A percentile compares a stretch with the other conserved stretches of the same genome.
Evolutionary conservation across 2,797 vertebrate species (phyloP).

Genomic region (Rhadinocentrus ornatus): DNA sequence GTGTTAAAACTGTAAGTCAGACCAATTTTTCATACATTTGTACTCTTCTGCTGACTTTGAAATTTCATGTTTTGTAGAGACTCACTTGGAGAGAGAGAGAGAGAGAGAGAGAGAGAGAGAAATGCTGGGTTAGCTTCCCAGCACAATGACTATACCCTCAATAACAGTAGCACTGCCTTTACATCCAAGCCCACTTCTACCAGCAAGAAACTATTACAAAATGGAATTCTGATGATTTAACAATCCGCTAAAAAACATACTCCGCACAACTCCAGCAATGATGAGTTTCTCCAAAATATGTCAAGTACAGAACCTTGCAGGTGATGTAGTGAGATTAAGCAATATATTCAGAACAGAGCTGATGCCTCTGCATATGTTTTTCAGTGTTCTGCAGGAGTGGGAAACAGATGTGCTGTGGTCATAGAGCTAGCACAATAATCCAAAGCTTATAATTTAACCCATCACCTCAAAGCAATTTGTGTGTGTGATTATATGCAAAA

Average conservation of each 20-base stretch:
- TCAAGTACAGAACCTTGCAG: slow-evolving; percentile 21
- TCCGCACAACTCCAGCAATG: slow-evolving; percentile 8
- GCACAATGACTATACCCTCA: slow-evolving; percentile 48
- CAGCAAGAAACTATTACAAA: slow-evolving; percentile 43
- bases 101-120: slow-evolving; percentile 30
- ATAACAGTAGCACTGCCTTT: slow-evolving; percentile 44
- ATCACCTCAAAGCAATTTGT: slow-evolving; percentile 54
- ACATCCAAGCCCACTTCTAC: slow-evolving; percentile 26
- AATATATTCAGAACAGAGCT: slow-evolving; percentile 44
- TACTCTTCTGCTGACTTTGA: slow-evolving; percentile 61
- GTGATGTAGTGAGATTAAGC: slow-evolving; percentile 46
- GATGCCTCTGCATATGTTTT: slow-evolving; percentile 59
- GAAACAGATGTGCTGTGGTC: slow-evolving; percentile 47
- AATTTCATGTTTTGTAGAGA: slow-evolving; percentile 31
- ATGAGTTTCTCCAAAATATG: slow-evolving; percentile 43
- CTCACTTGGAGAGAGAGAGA: slow-evolving; percentile 10
- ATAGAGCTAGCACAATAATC: slow-evolving; percentile 40
- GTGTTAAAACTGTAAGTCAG: slow-evolving; percentile 28
- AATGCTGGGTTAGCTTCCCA: slow-evolving; percentile 49
- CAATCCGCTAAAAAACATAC: slow-evolving; percentile 47
- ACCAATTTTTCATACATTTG: slow-evolving; percentile 34
- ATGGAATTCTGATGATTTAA: slow-evolving; percentile 63
- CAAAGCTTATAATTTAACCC: slow-evolving; percentile 43
- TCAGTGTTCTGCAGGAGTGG: slow-evolving; percentile 48
- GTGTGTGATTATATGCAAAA: slow-evolving; percentile 53